These are phyloP conservation scores for Alcedo atthis DNA, from an alignment of 2,797 vertebrate genomes.

Conservation along the genomic window DNA sequence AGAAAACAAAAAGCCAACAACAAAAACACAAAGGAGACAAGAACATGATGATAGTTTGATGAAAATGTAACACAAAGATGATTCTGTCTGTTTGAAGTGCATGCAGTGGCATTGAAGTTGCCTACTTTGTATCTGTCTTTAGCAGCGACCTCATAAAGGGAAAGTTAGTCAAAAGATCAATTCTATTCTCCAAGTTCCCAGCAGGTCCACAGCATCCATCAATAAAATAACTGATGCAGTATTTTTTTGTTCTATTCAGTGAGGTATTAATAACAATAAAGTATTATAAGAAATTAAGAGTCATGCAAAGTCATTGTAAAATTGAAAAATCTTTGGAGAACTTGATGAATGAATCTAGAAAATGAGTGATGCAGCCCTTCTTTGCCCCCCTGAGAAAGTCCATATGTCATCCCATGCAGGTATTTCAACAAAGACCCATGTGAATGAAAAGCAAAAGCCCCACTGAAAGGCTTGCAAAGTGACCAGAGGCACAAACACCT, in stretches of 20 bases:
- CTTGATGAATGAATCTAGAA: not conserved
- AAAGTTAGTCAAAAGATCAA: slow-evolving; percentile 38
- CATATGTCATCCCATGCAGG: not conserved
- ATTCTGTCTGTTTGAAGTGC: not conserved
- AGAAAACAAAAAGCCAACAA: not conserved
- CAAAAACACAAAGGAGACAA: not conserved
- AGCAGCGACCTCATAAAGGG: not conserved
- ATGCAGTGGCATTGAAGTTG: not conserved
- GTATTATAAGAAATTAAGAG: not conserved
- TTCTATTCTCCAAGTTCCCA: slow-evolving; percentile 7
- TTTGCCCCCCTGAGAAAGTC: not conserved
- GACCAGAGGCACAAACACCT: not conserved
- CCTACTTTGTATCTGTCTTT: not conserved
- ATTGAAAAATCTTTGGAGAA: not conserved
- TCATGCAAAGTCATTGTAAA: not conserved
- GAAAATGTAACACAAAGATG: not conserved
- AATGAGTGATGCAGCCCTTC: not conserved
- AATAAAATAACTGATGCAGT: not conserved
- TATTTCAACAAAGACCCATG: not conserved
- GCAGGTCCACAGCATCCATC: not conserved
- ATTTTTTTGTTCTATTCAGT: not conserved
- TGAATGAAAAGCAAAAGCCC: not conserved
- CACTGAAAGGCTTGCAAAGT: not conserved
- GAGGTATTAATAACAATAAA: not conserved
- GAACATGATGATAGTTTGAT: not conserved